Percentiles rank a stretch among this genome's conserved stretches.
phyloP scores from a whole-genome alignment of 2,797 vertebrate genomes.

The Epinephelus coioides region DNA sequence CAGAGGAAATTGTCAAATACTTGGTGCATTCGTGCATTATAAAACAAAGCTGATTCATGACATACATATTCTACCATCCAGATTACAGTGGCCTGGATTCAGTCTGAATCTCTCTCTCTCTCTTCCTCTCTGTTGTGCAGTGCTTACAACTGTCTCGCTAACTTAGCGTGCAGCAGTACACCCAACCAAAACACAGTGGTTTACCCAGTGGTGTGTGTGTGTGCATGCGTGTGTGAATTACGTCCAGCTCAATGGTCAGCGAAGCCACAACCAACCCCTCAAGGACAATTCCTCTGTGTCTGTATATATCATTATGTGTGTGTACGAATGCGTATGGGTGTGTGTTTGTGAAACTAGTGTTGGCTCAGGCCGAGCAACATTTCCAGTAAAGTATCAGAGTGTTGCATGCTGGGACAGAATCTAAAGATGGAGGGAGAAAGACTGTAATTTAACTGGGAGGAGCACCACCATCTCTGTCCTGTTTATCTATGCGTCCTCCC shows the following conservation, averaged over 20 bases:
- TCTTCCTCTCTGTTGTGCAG: constrained; percentile 1
- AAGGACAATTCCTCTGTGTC: constrained; percentile 42
- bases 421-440: constrained; percentile 74
- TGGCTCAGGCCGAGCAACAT: constrained; percentile 33
- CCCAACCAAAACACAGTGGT: constrained; percentile 41
- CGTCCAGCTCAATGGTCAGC: constrained; percentile 45
- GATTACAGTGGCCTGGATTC: constrained; percentile 17
- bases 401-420: constrained; percentile 78
- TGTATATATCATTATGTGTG: constrained; percentile 34
- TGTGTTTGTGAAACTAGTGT: constrained; percentile 38
- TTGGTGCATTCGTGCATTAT: constrained; percentile 5
- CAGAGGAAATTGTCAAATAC: background rate
- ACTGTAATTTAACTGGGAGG: constrained; percentile 76
- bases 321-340: background rate
- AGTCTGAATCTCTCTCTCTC: background rate
- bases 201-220: constrained; percentile 27
- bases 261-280: constrained; percentile 46
- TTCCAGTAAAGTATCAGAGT: constrained; percentile 83
- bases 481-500: constrained; percentile 50
- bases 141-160: constrained; percentile 5
- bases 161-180: constrained; percentile 41
- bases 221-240: constrained; percentile 40
- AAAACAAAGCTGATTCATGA: background rate
- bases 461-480: constrained; percentile 40
- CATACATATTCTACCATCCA: background rate